Percentiles rank a stretch among this genome's conserved stretches.
Conservation (phyloP, 2,888 invertebrate genomes). For the Alitta virens region DNA sequence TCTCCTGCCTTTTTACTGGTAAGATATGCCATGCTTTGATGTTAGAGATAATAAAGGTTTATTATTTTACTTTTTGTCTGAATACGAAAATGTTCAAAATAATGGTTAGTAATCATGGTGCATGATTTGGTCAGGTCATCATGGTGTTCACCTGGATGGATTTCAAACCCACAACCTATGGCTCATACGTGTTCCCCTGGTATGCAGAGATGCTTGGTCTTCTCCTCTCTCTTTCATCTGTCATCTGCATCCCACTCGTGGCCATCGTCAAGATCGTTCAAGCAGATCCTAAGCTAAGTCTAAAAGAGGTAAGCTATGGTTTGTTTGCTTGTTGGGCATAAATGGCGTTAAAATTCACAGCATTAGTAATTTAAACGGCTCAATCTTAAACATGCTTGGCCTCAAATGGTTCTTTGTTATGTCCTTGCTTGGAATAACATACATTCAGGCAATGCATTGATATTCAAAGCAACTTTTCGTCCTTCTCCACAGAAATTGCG, state of each 20-base stretch:
- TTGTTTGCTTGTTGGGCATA: too few relatives aligned
- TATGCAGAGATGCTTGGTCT: slow-evolving; percentile 74
- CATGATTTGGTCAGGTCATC: slow-evolving; percentile 71
- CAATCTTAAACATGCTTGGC: too few relatives aligned
- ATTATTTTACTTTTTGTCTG: too few relatives aligned
- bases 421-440: too few relatives aligned
- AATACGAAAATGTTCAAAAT: too few relatives aligned
- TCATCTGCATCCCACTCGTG: slow-evolving; percentile 69
- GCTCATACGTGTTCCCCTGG: slow-evolving; percentile 67
- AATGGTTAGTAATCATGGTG: too few relatives aligned
- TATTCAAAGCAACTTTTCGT: not conserved
- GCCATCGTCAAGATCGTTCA: slow-evolving; percentile 59
- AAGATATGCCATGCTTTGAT: too few relatives aligned
- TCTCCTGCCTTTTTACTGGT: slow-evolving; percentile 72
- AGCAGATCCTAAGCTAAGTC: slow-evolving; percentile 2
- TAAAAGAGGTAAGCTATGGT: slow-evolving; percentile 1
- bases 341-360: too few relatives aligned
- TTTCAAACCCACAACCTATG: slow-evolving; percentile 67
- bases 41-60: too few relatives aligned
- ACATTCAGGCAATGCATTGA: too few relatives aligned
- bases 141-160: slow-evolving; percentile 72
- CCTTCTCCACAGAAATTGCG: not conserved
- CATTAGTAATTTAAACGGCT: too few relatives aligned
- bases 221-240: slow-evolving; percentile 70
- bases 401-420: too few relatives aligned